Base-by-base conservation (phyloP, 2,888 invertebrate genomes). In the Eumerus sabulonum region DNA sequence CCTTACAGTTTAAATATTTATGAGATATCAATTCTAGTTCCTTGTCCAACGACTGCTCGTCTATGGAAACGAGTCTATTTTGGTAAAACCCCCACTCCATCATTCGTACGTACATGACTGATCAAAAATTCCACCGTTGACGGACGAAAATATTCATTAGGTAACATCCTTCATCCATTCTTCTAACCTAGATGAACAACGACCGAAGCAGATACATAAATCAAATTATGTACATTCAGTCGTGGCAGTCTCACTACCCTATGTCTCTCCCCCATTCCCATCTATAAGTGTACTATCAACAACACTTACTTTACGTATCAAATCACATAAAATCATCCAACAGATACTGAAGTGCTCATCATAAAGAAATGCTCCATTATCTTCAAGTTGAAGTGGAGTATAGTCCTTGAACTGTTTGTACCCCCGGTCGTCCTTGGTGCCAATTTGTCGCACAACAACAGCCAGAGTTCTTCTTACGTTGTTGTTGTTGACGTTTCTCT, bases 271-370 rank as follows among this genome's bases (percentile, higher is more conserved):
- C 36, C 42, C 18, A 12, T 59, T 17, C 3, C 11, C 42, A 62
- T 70, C 60, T 38, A 13, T 13, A 62, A 60, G 53, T 38, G 14
- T 13, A 62, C 62, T 62, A 71, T 56, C 54, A 63, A 71, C 71
- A 88, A 86, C 40, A 59, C 60, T 77, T 67, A 62, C 56, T 51
- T 54, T 50, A 54, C 48, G 54, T 56, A 67, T 67, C 56, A 62
- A 74, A 74, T 67, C 73, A 48, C 66, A 67, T 74, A 67, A 67
- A 67, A 62, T 62, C 67, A 44, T 60, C 67, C 60, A 56, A 72
- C 60, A 66, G 66, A 54, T 50, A 47, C 17, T 56, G 27, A 53
- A 67, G 54, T 50, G 48, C 54, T 67, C 53, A 44, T 67, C 66
- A 64, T 66, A 66, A 73, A 60, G 27, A 73, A 51, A 48, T 36